Conservation (phyloP, 2,888 invertebrate genomes). For the Deilephila elpenor region DNA sequence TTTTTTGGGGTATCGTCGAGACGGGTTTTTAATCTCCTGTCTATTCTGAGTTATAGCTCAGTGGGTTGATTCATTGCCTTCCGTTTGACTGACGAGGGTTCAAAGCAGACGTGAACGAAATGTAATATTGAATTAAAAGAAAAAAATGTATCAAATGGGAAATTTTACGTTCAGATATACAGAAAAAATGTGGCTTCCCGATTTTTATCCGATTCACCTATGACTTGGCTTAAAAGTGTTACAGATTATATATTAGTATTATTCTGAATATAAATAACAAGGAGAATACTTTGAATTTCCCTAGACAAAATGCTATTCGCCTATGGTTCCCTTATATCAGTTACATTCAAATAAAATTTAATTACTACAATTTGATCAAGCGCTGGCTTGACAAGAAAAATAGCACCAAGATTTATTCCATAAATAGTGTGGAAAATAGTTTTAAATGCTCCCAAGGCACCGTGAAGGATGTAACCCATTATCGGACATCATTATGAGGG, state of each 20-base stretch:
- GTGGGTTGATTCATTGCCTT: constrained; percentile 20
- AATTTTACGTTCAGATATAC: neutral
- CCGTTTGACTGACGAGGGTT: constrained; percentile 20
- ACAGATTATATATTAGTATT: neutral
- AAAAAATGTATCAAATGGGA: neutral
- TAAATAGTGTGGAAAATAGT: constrained; percentile 23
- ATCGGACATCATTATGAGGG: constrained; percentile 63
- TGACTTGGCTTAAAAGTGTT: neutral
- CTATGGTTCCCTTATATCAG: too few relatives aligned
- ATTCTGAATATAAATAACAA: neutral
- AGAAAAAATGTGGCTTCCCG: neutral
- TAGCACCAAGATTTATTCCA: neutral
- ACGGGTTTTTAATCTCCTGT: constrained; percentile 24
- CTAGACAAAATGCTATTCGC: too few relatives aligned
- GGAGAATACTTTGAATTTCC: too few relatives aligned
- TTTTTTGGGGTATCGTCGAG: constrained; percentile 1
- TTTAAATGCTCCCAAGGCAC: constrained; percentile 55
- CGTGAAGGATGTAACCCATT: constrained; percentile 75
- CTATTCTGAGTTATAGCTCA: constrained; percentile 21
- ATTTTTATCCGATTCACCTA: neutral
- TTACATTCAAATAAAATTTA: too few relatives aligned
- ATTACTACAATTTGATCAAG: too few relatives aligned
- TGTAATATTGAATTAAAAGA: constrained; percentile 10
- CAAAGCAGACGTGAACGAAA: constrained; percentile 4
- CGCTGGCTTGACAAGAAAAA: too few relatives aligned